Evolutionary conservation across 2,797 vertebrate species (phyloP).

Genomic region (Oreortyx pictus): DNA sequence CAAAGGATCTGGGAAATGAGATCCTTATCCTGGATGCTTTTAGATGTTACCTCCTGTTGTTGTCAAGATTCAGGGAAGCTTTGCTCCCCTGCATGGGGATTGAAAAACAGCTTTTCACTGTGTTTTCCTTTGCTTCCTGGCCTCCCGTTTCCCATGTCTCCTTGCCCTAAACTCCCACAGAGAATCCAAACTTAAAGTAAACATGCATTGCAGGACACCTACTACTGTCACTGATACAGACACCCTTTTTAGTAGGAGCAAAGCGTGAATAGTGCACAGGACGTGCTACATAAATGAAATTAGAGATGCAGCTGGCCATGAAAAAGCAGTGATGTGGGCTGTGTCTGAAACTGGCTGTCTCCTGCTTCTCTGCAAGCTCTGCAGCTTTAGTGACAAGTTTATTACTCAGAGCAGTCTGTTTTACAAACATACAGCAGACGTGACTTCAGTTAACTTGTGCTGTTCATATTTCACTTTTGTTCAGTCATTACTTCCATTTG

Average conservation of each 20-base stretch:
- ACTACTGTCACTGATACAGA: background rate
- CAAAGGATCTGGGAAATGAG: background rate
- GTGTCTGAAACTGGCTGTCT: background rate
- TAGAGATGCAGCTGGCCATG: background rate
- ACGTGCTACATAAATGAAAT: conserved; percentile 41
- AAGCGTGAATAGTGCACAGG: background rate
- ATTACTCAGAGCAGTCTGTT: background rate
- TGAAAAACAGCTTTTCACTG: background rate
- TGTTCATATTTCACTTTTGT: background rate
- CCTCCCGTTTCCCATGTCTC: background rate
- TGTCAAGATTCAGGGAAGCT: background rate
- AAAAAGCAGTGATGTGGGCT: background rate
- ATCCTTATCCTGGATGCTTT: background rate
- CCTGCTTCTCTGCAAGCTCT: background rate
- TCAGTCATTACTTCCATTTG: background rate
- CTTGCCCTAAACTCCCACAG: background rate
- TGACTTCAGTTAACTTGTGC: background rate
- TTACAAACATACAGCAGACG: background rate
- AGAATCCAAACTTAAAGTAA: background rate
- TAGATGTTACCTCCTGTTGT: background rate
- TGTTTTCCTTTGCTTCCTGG: background rate
- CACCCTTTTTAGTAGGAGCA: background rate
- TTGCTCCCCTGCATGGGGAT: background rate
- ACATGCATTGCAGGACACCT: background rate
- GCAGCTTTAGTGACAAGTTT: background rate